Conservation (phyloP, 2,888 invertebrate genomes). For the Drosophila gaucha region DNA sequence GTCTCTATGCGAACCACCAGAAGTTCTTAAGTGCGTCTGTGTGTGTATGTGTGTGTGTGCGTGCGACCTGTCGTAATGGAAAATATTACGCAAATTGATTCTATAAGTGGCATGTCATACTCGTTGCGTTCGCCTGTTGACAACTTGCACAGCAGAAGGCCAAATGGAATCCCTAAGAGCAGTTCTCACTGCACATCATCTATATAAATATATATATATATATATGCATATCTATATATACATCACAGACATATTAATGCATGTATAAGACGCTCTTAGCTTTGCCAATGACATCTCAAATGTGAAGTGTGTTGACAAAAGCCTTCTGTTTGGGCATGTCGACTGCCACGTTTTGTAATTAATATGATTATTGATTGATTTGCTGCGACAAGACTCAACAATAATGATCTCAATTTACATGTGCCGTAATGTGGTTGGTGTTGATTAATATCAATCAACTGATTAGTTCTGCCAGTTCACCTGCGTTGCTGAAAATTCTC, state of each 20-base stretch:
- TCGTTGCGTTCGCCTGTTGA: conserved; percentile 45
- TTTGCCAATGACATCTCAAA: conserved; percentile 29
- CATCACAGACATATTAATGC: not conserved
- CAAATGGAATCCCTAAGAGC: conserved; percentile 30
- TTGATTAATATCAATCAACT: conserved; percentile 68
- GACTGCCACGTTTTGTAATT: conserved; percentile 47
- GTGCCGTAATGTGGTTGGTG: conserved; percentile 18
- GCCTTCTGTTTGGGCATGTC: conserved; percentile 35
- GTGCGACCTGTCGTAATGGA: conserved; percentile 48
- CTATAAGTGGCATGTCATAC: conserved; percentile 54
- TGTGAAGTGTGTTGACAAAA: conserved; percentile 54
- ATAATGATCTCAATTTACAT: conserved; percentile 33
- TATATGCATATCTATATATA: not conserved
- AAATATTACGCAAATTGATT: conserved; percentile 69
- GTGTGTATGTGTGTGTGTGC: conserved; percentile 12
- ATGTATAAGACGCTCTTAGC: conserved; percentile 14
- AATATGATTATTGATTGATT: conserved; percentile 70
- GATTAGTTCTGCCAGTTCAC: conserved; percentile 44
- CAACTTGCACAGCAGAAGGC: conserved; percentile 35
- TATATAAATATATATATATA: not conserved
- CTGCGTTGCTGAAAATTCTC: not conserved
- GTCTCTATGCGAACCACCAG: conserved; percentile 13
- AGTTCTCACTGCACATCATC: conserved; percentile 8
- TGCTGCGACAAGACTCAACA: conserved; percentile 23
- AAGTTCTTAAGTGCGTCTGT: conserved; percentile 20